Base-by-base conservation (phyloP, 1,140 invertebrate genomes). In the Elymnias hypermnestra region DNA sequence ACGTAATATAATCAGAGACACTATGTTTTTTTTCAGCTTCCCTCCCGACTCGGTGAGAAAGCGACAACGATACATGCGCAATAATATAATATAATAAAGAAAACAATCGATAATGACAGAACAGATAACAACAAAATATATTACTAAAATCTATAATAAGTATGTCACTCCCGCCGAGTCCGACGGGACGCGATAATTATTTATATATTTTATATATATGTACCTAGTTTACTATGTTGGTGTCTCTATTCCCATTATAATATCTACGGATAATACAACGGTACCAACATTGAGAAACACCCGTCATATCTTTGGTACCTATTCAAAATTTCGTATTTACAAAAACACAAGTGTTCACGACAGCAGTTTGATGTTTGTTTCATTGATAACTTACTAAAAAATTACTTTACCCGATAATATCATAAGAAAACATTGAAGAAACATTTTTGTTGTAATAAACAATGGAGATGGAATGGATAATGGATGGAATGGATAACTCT, bases 161-260 rank as follows among this genome's bases (percentile, higher is more conserved):
- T 62, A 48, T 51, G 62, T 50, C 54, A 45, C 36, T 55, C 56
- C 47, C 46, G 35, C 51, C 60, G 66, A 71, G 64, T 53, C 50
- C 51, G 21, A 50, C 56, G 41, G 48, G 53, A 62, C 55, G 35
- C 42, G 45, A 61, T 58, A 55, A 49, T 66, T 59, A 62, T 65
- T 69, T 72, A 70, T 75, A 72, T 62, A 72, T 54, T 71, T 67
- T 65, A 66, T 74, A 26, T 26, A n/a, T 26, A 77, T 76, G 67
- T 72, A 71, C 66, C 76, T 82, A 82, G 64, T 54, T 73, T 61
- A 63, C 77, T 84, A 84, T 76, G 74, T 82, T 82, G 77, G 81
- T 84, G 81, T 84, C 73, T 71, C 75, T 79, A 82, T 82, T 78
- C 72, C 64, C 72, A 73, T 75, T 41, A 78, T 68, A 71, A 72